These are phyloP conservation scores for Silurus lanzhouensis DNA, from an alignment of 2,797 vertebrate species.

Conservation along the genomic window DNA sequence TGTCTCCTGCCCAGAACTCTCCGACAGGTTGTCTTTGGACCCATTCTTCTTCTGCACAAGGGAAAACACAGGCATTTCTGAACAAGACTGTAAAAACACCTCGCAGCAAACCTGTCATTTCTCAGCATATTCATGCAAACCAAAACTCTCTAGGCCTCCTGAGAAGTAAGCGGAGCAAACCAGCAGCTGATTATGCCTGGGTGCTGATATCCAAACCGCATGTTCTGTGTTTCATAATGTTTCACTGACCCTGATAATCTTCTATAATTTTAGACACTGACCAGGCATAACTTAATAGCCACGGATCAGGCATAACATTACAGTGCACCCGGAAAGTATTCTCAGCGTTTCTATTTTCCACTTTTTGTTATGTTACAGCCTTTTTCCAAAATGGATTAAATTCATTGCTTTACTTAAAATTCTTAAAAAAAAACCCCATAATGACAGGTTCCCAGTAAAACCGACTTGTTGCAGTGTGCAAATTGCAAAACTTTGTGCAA, in stretches of 20 bases:
- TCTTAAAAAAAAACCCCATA: too few relatives aligned
- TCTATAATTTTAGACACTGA: not conserved
- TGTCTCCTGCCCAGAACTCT: conserved; percentile 67
- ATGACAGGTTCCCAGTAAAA: too few relatives aligned
- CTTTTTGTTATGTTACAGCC: too few relatives aligned
- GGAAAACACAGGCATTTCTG: conserved; percentile 13
- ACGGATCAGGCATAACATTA: too few relatives aligned
- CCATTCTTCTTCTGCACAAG: conserved; percentile 74
- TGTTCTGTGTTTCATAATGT: not conserved
- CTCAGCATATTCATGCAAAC: not conserved
- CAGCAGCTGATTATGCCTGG: not conserved
- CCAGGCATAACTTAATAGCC: too few relatives aligned
- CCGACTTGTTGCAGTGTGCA: too few relatives aligned
- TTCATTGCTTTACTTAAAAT: too few relatives aligned
- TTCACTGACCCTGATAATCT: not conserved
- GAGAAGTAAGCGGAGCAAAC: not conserved
- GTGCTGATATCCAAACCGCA: not conserved
- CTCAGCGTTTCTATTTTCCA: too few relatives aligned
- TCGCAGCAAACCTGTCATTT: not conserved
- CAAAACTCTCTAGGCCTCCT: not conserved
- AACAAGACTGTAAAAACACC: conserved; percentile 19
- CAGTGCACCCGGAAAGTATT: too few relatives aligned
- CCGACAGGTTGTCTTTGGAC: conserved; percentile 81
- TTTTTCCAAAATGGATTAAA: too few relatives aligned
- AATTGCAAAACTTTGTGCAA: too few relatives aligned